Evolutionary conservation across 2,888 invertebrate species (phyloP).

Genomic region (Hedya salicella): DNA sequence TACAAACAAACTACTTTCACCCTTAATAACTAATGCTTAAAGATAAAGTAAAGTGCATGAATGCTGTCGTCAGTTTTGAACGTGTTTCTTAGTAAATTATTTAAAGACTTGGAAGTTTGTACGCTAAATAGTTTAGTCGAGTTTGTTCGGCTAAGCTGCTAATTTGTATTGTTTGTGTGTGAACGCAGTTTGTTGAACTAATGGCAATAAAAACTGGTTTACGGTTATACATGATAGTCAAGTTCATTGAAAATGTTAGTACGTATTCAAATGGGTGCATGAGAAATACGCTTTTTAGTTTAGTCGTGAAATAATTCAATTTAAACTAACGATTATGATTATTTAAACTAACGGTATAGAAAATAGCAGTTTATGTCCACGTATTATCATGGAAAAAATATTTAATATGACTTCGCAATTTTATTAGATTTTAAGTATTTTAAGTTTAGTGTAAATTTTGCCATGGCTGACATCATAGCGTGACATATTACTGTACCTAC

Average conservation of each 20-base stretch:
- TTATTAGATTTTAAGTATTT: too few species aligned
- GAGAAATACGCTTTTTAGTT: too few species aligned
- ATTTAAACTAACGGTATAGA: too few species aligned
- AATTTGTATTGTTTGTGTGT: constrained; percentile 70
- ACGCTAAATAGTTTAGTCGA: constrained; percentile 57
- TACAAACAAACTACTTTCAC: neutral
- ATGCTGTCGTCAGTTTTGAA: constrained; percentile 3
- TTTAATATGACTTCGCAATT: too few species aligned
- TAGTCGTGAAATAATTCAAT: too few species aligned
- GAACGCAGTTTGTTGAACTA: constrained; percentile 51
- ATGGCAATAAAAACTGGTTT: constrained; percentile 14
- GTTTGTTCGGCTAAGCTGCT: constrained; percentile 63
- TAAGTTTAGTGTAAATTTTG: too few species aligned
- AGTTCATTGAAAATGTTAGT: neutral
- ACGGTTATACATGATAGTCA: neutral
- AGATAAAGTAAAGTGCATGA: neutral
- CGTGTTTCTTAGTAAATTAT: constrained; percentile 60
- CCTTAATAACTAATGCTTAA: neutral
- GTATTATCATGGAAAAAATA: too few species aligned
- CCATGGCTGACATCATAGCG: too few species aligned
- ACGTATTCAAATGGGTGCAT: too few species aligned
- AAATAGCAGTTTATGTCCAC: too few species aligned
- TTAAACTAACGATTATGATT: too few species aligned
- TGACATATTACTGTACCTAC: too few species aligned
- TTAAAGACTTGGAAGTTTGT: constrained; percentile 56